A percentile compares a stretch with the other conserved stretches of the same genome.
These are phyloP conservation scores for Cariama cristata DNA, from an alignment of 2,113 vertebrate genomes.

Conservation along the genomic window DNA sequence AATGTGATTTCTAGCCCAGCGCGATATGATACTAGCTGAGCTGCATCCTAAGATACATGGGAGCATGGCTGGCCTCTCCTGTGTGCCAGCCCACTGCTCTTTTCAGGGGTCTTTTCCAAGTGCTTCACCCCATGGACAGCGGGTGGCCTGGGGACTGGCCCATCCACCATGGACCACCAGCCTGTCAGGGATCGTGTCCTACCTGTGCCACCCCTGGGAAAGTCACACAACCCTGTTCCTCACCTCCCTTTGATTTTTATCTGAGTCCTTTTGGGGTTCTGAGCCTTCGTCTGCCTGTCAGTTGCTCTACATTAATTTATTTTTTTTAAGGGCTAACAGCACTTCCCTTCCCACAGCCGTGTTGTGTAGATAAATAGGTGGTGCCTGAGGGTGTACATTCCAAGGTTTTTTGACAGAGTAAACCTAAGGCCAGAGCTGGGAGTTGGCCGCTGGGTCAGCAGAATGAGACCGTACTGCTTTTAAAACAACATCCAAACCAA, in stretches of 20 bases:
- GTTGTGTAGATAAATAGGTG: slow-evolving; percentile 20
- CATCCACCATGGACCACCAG: neutral
- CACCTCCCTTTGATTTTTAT: neutral
- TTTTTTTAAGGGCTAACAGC: neutral
- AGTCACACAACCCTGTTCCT: neutral
- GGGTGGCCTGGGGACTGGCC: neutral
- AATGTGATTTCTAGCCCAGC: slow-evolving; percentile 40
- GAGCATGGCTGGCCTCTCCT: neutral
- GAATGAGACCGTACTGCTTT: neutral
- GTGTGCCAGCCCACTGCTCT: neutral
- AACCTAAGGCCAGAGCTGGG: neutral
- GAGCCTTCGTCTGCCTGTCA: slow-evolving; percentile 5
- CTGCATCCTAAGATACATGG: slow-evolving; percentile 40
- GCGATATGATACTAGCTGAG: slow-evolving; percentile 23
- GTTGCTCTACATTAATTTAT: neutral
- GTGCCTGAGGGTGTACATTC: neutral
- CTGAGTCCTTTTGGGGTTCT: neutral
- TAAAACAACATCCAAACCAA: slow-evolving; percentile 20
- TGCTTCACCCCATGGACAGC: neutral
- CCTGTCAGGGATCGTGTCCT: neutral
- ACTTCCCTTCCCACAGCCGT: slow-evolving; percentile 16
- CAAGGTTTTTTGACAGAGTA: neutral
- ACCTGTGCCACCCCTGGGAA: neutral
- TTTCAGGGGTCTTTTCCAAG: neutral
- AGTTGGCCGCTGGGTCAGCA: neutral